Evolutionary conservation across 1,140 invertebrate genomes (phyloP).

Genomic region (Leptonema lineaticorne): DNA sequence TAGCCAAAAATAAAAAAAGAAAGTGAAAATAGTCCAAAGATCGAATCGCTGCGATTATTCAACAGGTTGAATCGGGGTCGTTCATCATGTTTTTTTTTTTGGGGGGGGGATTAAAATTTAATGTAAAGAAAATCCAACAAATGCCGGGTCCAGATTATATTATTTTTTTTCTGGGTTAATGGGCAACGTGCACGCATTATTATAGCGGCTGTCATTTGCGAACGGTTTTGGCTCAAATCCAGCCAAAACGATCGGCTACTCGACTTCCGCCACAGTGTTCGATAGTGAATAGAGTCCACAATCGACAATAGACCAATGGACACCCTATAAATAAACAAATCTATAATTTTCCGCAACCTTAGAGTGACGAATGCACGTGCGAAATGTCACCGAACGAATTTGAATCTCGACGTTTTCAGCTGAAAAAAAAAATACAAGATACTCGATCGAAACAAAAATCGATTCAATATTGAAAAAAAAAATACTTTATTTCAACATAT

Average conservation of each 20-base stretch:
- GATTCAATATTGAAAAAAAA: neutral
- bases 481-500: neutral
- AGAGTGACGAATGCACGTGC: neutral
- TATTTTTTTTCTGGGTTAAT: constrained; percentile 23
- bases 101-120: neutral
- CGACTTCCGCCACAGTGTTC: neutral
- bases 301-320: neutral
- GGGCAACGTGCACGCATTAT: constrained; percentile 18
- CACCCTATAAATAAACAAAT: neutral
- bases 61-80: neutral
- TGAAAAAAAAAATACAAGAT: too few species aligned
- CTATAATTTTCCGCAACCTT: neutral
- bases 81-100: neutral
- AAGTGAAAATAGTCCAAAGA: neutral
- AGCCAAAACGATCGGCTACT: neutral
- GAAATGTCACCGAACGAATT: neutral
- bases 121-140: neutral
- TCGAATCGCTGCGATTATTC: neutral
- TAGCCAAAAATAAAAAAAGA: neutral
- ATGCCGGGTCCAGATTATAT: neutral
- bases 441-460: neutral
- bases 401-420: neutral
- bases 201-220: constrained; percentile 19
- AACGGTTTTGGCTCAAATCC: neutral
- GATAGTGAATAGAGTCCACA: neutral